Evolutionary conservation across 2,888 invertebrate genomes (phyloP), one percentile per base, ranked within the genome.

Genomic region (Stomorhina lunata): DNA sequence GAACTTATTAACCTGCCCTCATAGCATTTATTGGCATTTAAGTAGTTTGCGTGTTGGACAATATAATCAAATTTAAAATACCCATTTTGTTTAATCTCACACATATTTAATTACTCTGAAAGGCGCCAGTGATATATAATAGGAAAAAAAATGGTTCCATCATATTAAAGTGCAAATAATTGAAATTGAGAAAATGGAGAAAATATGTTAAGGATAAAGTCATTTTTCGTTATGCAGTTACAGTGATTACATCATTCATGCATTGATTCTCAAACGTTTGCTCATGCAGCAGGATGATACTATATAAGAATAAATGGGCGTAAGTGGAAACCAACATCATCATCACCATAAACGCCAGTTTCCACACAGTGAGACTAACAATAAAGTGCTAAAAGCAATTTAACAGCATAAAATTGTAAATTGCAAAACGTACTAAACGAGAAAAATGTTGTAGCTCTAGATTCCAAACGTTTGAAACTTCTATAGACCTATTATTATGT

Each of bases 211-310:
- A 63, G 22, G 4, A 71, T 50, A 66, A 71, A 72, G 40, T 34
- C 48, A 72, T 59, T 79, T 40, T 9, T 32, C 48, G 25, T 72
- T 66, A 72, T 66, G 66, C 50, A 72, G 59, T 79, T 73, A 72
- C n/a, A 45, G 9, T 80, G 61, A 80, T 75, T 69, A 57, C 80
- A 80, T 75, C 68, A 68, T 72, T 63, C 20, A 59, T 48, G 17
- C 53, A 59, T 17, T 25, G 43, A 63, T 45, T 53, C n/a, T 12
- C 20, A 45, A 45, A 20, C 20, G 25, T n/a, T n/a, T n/a, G n/a
- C n/a, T n/a, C n/a, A n/a, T 17, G 10, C 3, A 29, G n/a, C n/a
- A 43, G 32, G 4, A 15, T 17, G 27, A 48, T 9, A 17, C 10
- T 25, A 2, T 29, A n/a, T 4, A 45, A 63, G 17, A 43, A 22